These are phyloP conservation scores for Epinephelus fuscoguttatus DNA, from an alignment of 2,113 vertebrate species.

Conservation along the genomic window DNA sequence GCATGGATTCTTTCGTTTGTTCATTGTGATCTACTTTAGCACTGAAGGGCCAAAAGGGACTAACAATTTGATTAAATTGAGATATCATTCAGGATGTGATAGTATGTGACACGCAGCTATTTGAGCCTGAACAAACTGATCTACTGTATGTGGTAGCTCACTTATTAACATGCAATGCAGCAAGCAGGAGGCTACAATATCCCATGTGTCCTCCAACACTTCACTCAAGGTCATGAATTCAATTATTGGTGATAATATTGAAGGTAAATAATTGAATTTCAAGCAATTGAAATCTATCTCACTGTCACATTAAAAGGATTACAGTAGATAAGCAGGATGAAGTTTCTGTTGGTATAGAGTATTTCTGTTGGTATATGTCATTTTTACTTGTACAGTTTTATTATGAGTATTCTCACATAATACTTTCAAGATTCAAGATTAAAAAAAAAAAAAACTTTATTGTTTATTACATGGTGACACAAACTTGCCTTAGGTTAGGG, in stretches of 20 bases:
- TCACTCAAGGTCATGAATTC: slow-evolving; percentile 22
- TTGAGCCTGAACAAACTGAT: slow-evolving; percentile 27
- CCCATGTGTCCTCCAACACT: not conserved
- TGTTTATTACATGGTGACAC: no score
- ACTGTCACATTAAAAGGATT: slow-evolving; percentile 2
- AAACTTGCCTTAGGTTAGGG: no score
- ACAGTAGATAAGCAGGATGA: not conserved
- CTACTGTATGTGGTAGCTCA: not conserved
- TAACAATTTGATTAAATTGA: slow-evolving; percentile 39
- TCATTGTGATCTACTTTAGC: slow-evolving; percentile 15
- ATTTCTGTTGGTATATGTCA: not conserved
- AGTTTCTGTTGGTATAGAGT: not conserved
- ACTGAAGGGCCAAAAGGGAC: slow-evolving; percentile 35
- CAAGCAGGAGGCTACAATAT: not conserved
- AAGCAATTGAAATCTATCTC: slow-evolving; percentile 9
- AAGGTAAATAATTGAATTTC: slow-evolving; percentile 8
- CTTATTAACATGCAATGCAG: not conserved
- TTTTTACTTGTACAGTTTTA: not conserved
- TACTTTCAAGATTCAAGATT: not conserved
- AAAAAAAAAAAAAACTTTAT: no score
- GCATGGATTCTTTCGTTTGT: slow-evolving; percentile 36
- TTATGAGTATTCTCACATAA: not conserved
- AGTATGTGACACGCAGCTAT: slow-evolving; percentile 7
- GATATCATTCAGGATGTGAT: slow-evolving; percentile 36
- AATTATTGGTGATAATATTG: slow-evolving; percentile 19